These are phyloP conservation scores for Pipra filicauda DNA, from an alignment of 2,113 vertebrate species.

Conservation along the genomic window DNA sequence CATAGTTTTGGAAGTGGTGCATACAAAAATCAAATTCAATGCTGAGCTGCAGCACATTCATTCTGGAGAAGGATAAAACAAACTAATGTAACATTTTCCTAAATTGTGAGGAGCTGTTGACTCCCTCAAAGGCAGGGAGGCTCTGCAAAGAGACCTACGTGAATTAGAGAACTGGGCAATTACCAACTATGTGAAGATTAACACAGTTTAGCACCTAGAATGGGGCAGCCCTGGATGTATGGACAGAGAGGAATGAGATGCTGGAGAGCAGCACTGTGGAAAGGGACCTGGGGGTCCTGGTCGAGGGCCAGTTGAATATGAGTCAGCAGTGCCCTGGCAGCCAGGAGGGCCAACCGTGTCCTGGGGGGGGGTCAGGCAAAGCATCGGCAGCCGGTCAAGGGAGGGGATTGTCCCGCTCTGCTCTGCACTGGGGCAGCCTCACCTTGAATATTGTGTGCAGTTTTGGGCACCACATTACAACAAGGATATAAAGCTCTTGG, in stretches of 20 bases:
- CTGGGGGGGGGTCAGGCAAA: not conserved
- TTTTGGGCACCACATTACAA: not conserved
- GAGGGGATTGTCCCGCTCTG: not conserved
- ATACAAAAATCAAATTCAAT: not conserved
- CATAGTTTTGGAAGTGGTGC: not conserved
- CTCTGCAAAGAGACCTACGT: not conserved
- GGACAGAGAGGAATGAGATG: not conserved
- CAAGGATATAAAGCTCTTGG: not conserved
- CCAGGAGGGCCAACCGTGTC: not conserved
- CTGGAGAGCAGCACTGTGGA: not conserved
- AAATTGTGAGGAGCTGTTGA: not conserved
- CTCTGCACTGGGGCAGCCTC: rapidly evolving
- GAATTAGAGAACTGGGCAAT: not conserved
- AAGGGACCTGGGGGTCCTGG: not conserved
- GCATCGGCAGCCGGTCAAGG: rapidly evolving
- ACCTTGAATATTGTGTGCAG: not conserved
- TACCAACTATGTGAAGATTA: not conserved
- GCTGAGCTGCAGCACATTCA: not conserved
- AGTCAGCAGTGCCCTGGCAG: not conserved
- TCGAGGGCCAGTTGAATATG: rapidly evolving
- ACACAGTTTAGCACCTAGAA: not conserved
- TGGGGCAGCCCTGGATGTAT: not conserved
- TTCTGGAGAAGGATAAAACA: not conserved
- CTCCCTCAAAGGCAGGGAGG: not conserved
- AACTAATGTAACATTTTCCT: not conserved